Percentiles rank a stretch among this genome's conserved stretches.
These are phyloP conservation scores for Cyrtonyx montezumae DNA, from an alignment of 2,113 vertebrate species.

Conservation along the genomic window DNA sequence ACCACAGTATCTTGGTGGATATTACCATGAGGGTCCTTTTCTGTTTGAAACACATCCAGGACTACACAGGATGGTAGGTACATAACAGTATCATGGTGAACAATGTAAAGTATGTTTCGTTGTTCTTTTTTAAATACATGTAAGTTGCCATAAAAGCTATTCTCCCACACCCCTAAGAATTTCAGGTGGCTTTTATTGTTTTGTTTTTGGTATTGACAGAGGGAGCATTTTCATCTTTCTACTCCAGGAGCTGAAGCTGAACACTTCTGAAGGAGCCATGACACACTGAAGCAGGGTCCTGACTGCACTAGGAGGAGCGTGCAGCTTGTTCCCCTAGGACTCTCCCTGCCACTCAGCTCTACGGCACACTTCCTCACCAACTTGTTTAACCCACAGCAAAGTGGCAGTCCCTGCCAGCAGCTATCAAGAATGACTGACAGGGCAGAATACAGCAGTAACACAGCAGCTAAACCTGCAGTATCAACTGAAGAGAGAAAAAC, in stretches of 20 bases:
- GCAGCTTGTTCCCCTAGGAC: not conserved
- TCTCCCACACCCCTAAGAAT: not conserved
- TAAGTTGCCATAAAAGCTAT: not conserved
- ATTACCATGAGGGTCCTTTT: accelerated
- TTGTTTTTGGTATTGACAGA: not conserved
- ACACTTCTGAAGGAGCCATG: accelerated
- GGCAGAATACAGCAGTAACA: not conserved
- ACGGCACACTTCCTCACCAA: not conserved
- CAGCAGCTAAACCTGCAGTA: not conserved
- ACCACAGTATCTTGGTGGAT: not conserved
- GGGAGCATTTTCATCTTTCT: not conserved
- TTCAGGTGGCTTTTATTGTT: not conserved
- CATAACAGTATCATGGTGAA: accelerated
- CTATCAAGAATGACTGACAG: not conserved
- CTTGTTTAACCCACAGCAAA: not conserved
- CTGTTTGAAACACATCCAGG: not conserved
- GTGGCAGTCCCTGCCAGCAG: not conserved
- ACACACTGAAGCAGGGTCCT: not conserved
- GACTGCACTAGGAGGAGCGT: not conserved
- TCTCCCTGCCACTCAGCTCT: not conserved
- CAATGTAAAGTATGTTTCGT: not conserved
- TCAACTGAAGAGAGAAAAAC: not conserved
- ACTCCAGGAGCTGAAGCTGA: not conserved
- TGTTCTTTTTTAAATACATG: not conserved
- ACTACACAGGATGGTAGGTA: not conserved